phyloP scores from a whole-genome alignment of 1,140 invertebrate species.

The Varroa destructor region DNA sequence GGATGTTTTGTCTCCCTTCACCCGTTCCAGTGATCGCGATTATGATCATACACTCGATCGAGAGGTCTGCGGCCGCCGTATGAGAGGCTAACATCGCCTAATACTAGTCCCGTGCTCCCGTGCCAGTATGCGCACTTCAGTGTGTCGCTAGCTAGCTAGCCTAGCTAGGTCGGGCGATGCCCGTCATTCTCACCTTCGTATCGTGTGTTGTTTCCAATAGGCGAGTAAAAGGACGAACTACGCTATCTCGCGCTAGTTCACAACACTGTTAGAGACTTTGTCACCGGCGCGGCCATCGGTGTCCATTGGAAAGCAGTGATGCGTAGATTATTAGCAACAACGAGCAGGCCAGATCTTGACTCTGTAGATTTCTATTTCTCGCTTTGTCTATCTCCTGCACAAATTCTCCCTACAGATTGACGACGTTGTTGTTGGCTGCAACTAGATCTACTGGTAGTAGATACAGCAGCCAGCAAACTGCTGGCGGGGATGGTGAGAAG shows the following conservation, averaged over 20 bases:
- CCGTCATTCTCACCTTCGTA: too few relatives aligned
- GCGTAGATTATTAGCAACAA: conserved; percentile 28
- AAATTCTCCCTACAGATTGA: background rate
- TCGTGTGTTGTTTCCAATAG: too few relatives aligned
- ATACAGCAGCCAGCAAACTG: background rate
- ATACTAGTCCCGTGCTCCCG: background rate
- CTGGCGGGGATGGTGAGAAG: background rate
- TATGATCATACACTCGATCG: background rate
- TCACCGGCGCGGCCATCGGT: background rate
- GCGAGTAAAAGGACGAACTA: background rate
- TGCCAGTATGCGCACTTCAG: background rate
- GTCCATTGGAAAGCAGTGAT: conserved; percentile 27
- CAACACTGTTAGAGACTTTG: background rate
- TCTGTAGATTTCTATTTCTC: background rate
- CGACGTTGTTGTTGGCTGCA: background rate
- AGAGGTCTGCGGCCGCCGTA: background rate
- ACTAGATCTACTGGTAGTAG: background rate
- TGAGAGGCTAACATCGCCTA: background rate
- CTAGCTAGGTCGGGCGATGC: too few relatives aligned
- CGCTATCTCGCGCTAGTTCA: background rate
- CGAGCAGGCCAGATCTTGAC: background rate
- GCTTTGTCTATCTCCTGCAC: background rate
- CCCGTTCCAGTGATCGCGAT: background rate
- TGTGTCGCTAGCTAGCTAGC: background rate
- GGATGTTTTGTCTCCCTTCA: conserved; percentile 2